Evolutionary conservation across 2,888 invertebrate species (phyloP).

Genomic region (Clanis bilineata): DNA sequence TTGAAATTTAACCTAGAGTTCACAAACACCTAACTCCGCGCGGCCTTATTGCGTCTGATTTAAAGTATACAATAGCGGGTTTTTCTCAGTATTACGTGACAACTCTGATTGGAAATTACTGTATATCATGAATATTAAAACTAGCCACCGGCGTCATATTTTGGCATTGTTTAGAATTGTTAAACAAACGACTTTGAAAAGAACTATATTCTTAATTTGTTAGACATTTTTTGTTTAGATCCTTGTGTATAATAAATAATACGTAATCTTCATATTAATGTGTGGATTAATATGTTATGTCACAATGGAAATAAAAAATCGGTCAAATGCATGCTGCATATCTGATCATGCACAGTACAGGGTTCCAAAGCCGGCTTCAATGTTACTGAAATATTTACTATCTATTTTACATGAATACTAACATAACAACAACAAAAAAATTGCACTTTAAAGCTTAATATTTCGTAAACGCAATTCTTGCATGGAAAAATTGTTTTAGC

Average conservation of each 20-base stretch:
- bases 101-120: not conserved
- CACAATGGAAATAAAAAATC: not conserved
- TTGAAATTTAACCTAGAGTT: not conserved
- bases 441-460: too few relatives aligned
- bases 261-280: not conserved
- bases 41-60: not conserved
- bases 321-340: too few relatives aligned
- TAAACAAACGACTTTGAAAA: too few relatives aligned
- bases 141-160: not conserved
- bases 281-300: not conserved
- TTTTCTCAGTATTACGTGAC: not conserved
- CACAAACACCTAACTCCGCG: not conserved
- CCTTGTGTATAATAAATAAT: not conserved
- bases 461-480: too few relatives aligned
- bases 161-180: not conserved
- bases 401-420: too few relatives aligned
- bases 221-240: not conserved
- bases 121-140: not conserved
- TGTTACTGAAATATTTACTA: too few relatives aligned
- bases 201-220: too few relatives aligned
- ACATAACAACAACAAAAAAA: too few relatives aligned
- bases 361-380: too few relatives aligned
- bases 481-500: too few relatives aligned
- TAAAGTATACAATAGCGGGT: not conserved
- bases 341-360: too few relatives aligned